These are phyloP conservation scores for Synanthedon tipuliformis DNA, from an alignment of 2,888 invertebrate species.

Conservation along the genomic window DNA sequence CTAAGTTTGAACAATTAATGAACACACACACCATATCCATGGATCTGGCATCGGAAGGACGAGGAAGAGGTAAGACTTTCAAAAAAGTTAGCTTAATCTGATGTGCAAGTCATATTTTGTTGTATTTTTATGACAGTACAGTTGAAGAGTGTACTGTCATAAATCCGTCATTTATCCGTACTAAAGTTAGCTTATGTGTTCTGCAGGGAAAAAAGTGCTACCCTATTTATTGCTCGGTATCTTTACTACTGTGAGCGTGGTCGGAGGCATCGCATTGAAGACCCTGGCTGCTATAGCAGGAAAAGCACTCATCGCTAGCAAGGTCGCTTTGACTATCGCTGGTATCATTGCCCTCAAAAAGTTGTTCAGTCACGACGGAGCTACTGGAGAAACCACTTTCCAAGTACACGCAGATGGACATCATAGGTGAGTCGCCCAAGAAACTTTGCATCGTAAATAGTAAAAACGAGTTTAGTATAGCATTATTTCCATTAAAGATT, in stretches of 20 bases:
- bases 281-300: constrained; percentile 77
- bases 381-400: constrained; percentile 73
- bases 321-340: constrained; percentile 78
- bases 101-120: not conserved
- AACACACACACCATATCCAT: constrained; percentile 74
- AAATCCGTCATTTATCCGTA: not conserved
- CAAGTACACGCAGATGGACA: constrained; percentile 78
- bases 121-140: not conserved
- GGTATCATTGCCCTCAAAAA: constrained; percentile 79
- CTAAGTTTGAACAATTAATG: constrained; percentile 71
- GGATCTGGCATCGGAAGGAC: constrained; percentile 68
- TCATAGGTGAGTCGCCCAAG: constrained; percentile 57
- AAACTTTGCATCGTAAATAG: not conserved
- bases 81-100: not conserved
- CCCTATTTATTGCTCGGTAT: constrained; percentile 73
- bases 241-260: constrained; percentile 75
- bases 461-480: not conserved
- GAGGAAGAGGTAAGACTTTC: constrained; percentile 52
- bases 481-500: too few relatives aligned
- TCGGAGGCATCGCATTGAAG: constrained; percentile 77
- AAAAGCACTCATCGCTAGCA: constrained; percentile 78
- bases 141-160: not conserved
- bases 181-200: constrained; percentile 8
- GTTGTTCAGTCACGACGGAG: constrained; percentile 75
- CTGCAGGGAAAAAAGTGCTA: constrained; percentile 64